Conservation (phyloP, 2,113 vertebrate genomes). For the Hemiprocne comata region DNA sequence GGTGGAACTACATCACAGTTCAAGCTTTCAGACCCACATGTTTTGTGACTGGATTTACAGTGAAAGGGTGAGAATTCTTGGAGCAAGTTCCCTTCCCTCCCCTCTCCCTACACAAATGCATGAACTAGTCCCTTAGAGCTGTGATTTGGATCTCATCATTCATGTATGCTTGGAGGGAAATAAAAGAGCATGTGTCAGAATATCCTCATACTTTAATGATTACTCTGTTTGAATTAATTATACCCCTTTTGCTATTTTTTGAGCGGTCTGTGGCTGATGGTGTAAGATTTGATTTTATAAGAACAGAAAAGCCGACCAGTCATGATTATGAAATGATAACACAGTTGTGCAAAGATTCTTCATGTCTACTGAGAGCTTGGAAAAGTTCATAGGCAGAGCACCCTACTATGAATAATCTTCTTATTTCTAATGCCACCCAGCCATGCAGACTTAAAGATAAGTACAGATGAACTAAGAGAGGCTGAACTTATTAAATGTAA, state of each 20-base stretch:
- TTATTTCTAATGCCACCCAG: conserved; percentile 63
- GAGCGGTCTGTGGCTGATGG: background rate
- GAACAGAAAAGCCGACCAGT: background rate
- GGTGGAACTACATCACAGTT: background rate
- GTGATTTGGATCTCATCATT: conserved; percentile 24
- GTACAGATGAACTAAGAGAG: conserved; percentile 57
- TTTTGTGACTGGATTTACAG: background rate
- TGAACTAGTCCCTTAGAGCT: background rate
- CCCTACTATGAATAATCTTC: conserved; percentile 63
- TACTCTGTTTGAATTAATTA: conserved; percentile 50
- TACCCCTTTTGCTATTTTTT: background rate
- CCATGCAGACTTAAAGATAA: conserved; percentile 67
- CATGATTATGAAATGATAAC: conserved; percentile 14
- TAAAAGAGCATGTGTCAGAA: background rate
- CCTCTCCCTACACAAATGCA: background rate
- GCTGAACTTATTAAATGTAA: conserved; percentile 63
- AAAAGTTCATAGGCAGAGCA: conserved; percentile 41
- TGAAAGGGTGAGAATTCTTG: background rate
- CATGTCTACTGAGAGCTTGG: conserved; percentile 23
- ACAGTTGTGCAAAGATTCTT: conserved; percentile 37
- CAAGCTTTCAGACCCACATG: background rate
- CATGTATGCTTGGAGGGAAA: background rate
- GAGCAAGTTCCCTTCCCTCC: background rate
- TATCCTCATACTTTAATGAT: conserved; percentile 22
- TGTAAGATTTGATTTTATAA: conserved; percentile 29